Evolutionary conservation across 2,888 invertebrate species (phyloP).

Genomic region (Halictus ligatus): DNA sequence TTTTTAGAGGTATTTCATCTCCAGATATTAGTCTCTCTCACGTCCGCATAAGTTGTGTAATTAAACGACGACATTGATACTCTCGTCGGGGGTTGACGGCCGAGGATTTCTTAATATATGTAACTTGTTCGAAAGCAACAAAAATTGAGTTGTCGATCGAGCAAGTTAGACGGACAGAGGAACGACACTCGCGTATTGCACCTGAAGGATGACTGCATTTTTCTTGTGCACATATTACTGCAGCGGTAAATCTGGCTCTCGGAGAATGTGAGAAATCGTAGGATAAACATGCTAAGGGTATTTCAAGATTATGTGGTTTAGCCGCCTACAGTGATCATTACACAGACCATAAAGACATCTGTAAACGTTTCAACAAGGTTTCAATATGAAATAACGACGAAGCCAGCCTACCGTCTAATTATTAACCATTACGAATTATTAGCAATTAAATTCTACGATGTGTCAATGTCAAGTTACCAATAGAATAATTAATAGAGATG

Average conservation of each 20-base stretch:
- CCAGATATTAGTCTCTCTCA: too few relatives aligned
- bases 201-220: constrained; percentile 74
- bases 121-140: too few relatives aligned
- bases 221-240: constrained; percentile 58
- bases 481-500: not conserved
- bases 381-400: not conserved
- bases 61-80: too few relatives aligned
- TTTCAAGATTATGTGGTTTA: constrained; percentile 41
- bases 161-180: constrained; percentile 45
- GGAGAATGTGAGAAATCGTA: constrained; percentile 55
- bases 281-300: constrained; percentile 53
- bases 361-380: not conserved
- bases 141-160: not conserved
- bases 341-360: constrained; percentile 44
- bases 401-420: not conserved
- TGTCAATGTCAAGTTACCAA: not conserved
- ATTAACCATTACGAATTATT: not conserved
- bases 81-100: too few relatives aligned
- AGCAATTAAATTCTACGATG: not conserved
- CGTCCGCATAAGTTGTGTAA: too few relatives aligned
- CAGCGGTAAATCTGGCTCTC: constrained; percentile 48
- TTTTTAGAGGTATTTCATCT: too few relatives aligned
- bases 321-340: constrained; percentile 31
- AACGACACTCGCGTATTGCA: constrained; percentile 66
- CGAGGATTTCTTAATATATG: too few relatives aligned